phyloP scores from a whole-genome alignment of 2,888 invertebrate genomes.

The Saturnia pavonia region DNA sequence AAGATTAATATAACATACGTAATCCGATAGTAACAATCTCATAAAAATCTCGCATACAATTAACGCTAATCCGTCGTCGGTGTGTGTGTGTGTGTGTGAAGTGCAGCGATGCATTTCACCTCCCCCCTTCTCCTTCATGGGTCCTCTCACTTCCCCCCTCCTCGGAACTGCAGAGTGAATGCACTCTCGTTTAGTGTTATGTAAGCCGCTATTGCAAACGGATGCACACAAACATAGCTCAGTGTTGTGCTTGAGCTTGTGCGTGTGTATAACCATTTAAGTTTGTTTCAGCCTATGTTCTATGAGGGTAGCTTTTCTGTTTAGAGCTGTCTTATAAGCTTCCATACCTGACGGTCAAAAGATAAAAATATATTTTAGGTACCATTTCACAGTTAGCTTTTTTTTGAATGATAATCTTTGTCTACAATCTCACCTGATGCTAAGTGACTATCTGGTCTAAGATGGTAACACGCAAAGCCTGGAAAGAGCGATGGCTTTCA shows the following conservation, averaged over 20 bases:
- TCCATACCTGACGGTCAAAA: not conserved
- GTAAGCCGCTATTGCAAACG: slow-evolving; percentile 54
- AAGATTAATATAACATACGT: slow-evolving; percentile 17
- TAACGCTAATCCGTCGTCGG: slow-evolving; percentile 42
- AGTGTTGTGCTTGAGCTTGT: too few relatives aligned
- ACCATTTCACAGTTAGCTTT: too few relatives aligned
- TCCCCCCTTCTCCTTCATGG: slow-evolving; percentile 23
- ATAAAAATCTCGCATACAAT: slow-evolving; percentile 41
- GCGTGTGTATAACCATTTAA: slow-evolving; percentile 39
- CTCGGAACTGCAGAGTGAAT: slow-evolving; percentile 59
- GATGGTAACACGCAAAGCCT: too few relatives aligned
- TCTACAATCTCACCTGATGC: too few relatives aligned
- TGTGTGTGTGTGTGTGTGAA: slow-evolving; percentile 47
- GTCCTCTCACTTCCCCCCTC: slow-evolving; percentile 25
- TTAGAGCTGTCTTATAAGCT: not conserved
- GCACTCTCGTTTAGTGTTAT: slow-evolving; percentile 74
- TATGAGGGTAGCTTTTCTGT: not conserved
- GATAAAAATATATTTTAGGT: not conserved
- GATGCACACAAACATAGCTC: slow-evolving; percentile 37
- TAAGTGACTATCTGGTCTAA: too few relatives aligned
- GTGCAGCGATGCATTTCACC: slow-evolving; percentile 66
- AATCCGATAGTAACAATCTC: slow-evolving; percentile 22
- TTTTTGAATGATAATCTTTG: too few relatives aligned
- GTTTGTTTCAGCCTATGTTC: slow-evolving; percentile 38
- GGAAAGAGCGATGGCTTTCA: too few relatives aligned